A percentile compares a stretch with the other conserved stretches of the same genome.
Evolutionary conservation across 1,140 invertebrate genomes (phyloP).

Genomic region (Cherax destructor): DNA sequence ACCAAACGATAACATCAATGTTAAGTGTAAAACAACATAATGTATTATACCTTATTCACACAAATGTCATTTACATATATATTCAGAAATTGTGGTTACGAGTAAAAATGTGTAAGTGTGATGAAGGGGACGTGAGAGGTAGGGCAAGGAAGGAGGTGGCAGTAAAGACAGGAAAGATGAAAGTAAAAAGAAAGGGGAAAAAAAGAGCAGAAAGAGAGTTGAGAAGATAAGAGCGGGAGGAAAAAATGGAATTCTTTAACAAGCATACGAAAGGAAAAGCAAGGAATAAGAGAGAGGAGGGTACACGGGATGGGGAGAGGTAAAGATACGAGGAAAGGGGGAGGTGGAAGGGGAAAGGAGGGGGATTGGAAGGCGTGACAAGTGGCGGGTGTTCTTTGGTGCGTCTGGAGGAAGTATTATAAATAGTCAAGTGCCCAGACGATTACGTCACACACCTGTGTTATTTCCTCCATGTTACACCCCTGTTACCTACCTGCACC

Average conservation of each 20-base stretch:
- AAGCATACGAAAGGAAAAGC: not conserved
- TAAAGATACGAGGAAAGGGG: not conserved
- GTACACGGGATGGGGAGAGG: not conserved
- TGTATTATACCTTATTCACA: too few relatives aligned
- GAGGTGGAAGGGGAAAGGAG: not conserved
- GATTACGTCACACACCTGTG: slow-evolving; percentile 18
- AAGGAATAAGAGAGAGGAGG: not conserved
- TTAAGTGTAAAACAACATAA: too few relatives aligned
- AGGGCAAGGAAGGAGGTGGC: not conserved
- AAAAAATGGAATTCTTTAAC: not conserved
- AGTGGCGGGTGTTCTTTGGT: not conserved
- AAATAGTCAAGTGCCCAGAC: slow-evolving; percentile 42
- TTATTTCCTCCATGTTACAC: slow-evolving; percentile 4
- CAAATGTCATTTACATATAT: too few relatives aligned
- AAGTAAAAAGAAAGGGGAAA: too few relatives aligned
- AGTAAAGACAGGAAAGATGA: not conserved
- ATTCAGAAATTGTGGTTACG: too few relatives aligned
- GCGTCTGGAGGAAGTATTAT: slow-evolving; percentile 16
- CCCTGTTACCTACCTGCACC: not conserved
- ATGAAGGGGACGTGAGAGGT: too few relatives aligned
- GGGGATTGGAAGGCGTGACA: not conserved
- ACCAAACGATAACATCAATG: too few relatives aligned
- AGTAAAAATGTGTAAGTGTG: too few relatives aligned
- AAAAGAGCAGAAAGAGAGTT: not conserved
- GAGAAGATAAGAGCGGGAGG: not conserved